phyloP scores from a whole-genome alignment of 2,888 invertebrate species.

The Phortica magna region DNA sequence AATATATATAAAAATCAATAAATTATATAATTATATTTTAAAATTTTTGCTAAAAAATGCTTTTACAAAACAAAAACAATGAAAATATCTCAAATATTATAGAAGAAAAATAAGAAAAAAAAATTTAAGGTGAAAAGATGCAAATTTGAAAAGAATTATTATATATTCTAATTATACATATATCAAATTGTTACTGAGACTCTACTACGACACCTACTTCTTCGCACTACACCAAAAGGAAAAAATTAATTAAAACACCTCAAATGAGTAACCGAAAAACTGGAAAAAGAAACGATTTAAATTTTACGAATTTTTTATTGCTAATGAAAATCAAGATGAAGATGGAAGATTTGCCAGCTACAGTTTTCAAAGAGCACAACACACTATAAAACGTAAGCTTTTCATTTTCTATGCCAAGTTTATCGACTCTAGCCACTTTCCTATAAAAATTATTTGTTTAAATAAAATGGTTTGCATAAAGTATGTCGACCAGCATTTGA shows the following conservation, averaged over 20 bases:
- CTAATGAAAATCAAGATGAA: background rate
- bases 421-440: conserved; percentile 5
- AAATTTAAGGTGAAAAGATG: conserved; percentile 32
- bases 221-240: conserved; percentile 32
- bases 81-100: conserved; percentile 30
- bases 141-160: conserved; percentile 49
- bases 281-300: background rate
- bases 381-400: background rate
- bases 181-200: conserved; percentile 67
- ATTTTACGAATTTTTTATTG: conserved; percentile 62
- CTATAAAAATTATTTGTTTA: conserved; percentile 10
- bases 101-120: conserved; percentile 43
- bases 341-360: background rate
- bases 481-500: conserved; percentile 35
- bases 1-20: conserved; percentile 44
- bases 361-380: background rate
- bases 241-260: conserved; percentile 33
- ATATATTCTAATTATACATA: conserved; percentile 67
- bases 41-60: conserved; percentile 73
- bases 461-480: background rate
- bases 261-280: background rate
- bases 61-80: conserved; percentile 65
- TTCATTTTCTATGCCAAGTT: conserved; percentile 10
- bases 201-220: conserved; percentile 50
- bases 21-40: conserved; percentile 59